Conservation (phyloP, 2,797 vertebrate genomes). For the Naso thynnoides region DNA sequence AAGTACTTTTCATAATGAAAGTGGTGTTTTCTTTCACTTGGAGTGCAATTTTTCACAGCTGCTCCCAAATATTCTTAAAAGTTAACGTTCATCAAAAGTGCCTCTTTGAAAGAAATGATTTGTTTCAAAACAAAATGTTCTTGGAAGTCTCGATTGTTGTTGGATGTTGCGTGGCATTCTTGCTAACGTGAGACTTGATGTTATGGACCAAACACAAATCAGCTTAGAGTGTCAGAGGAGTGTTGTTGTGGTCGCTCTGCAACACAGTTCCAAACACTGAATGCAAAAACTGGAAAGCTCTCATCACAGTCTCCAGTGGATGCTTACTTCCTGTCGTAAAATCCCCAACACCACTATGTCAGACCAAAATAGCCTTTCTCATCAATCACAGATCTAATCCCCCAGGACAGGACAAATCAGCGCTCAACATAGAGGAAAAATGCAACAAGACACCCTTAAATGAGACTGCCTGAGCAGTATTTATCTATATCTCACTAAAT, state of each 20-base stretch:
- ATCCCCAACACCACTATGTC: slow-evolving; percentile 56
- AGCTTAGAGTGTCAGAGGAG: slow-evolving; percentile 41
- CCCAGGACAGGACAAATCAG: slow-evolving; percentile 50
- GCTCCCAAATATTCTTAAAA: slow-evolving; percentile 2
- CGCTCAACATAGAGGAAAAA: slow-evolving; percentile 38
- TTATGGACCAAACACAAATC: slow-evolving; percentile 39
- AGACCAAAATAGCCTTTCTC: slow-evolving; percentile 67
- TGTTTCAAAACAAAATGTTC: slow-evolving; percentile 4
- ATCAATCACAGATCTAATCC: slow-evolving; percentile 71
- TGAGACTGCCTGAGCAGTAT: slow-evolving; percentile 43
- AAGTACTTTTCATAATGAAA: background rate
- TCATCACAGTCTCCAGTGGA: slow-evolving; percentile 58
- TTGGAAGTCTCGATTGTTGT: slow-evolving; percentile 1
- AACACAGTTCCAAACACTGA: slow-evolving; percentile 29
- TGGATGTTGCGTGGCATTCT: background rate
- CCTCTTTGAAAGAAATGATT: slow-evolving; percentile 21
- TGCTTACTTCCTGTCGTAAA: slow-evolving; percentile 69
- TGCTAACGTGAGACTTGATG: background rate
- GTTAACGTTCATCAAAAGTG: background rate
- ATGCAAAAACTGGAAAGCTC: slow-evolving; percentile 54
- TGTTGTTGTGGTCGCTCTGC: slow-evolving; percentile 28
- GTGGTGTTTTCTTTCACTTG: background rate
- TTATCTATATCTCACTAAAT: slow-evolving; percentile 24
- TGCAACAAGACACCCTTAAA: too few species aligned
- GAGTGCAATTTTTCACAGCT: slow-evolving; percentile 1